Evolutionary conservation across 2,888 invertebrate genomes (phyloP), one percentile per base, ranked within the genome.

Genomic region (Eupithecia dodoneata): DNA sequence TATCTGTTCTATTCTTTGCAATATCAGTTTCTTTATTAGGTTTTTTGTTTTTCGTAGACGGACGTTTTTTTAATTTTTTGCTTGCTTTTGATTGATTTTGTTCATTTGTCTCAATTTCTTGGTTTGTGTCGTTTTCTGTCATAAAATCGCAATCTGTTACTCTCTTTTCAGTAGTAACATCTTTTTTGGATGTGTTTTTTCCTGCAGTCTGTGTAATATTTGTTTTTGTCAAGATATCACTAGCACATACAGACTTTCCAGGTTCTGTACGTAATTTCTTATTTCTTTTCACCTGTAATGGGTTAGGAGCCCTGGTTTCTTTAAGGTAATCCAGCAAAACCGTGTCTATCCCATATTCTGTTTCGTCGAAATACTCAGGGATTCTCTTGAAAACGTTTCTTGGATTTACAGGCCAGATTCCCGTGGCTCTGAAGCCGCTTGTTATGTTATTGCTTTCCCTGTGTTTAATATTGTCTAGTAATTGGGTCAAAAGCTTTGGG

Each of bases 381-480:
- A 83, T 75, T 74, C 77, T 79, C 63, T 81, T 81, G 13, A 83
- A 66, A 15, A 81, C 81, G 76, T 81, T 72, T 77, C 72, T 77
- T 41, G 81, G 81, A 74, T 83, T 83, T 2, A 80, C 49, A 7
- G 81, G 81, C 52, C 47, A 77, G 79, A 83, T 75, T n/a, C 81
- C 81, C 2, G 83, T 47, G 49, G 81, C 79, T 77, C 74, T 79
- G 75, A 81, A 83, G 6, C 81, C 81, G 72, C 81, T 81, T 75
- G 65, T 78, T 52, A 81, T 78, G 55, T 81, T 83, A 18, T 78
- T 76, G 2, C 41, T 42, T 42, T n/a, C n/a, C n/a, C n/a, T n/a
- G n/a, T 80, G 67, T 41, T 18, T 18, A 45, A 45, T 45, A 45
- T 5, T 45, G 45, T 45, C 3, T 45, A 45, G 45, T 49, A 49